Base-by-base conservation (phyloP, 2,113 vertebrate genomes). In the Triplophysa dalaica region DNA sequence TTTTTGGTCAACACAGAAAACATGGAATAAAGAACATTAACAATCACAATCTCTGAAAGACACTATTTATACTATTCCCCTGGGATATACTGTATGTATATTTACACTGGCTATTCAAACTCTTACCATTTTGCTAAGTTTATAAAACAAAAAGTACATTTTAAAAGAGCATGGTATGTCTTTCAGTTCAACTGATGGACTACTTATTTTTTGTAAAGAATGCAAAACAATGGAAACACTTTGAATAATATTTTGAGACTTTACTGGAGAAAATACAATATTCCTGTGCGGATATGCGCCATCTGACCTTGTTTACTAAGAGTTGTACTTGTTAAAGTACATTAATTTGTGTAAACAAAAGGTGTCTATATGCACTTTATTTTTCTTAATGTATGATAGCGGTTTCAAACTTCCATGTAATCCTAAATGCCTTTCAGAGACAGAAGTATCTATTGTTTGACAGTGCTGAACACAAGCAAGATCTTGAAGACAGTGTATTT, bases 301-400 rank as follows among this genome's bases (percentile, higher is more conserved):
- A 83, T 74, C 69, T 78, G 65, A 81, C 68, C 80, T 86, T 84
- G 87, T 88, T 89, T 87, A 87, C 85, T 82, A 74, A 82, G 79
- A 86, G 69, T 70, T 84, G 81, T 78, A 82, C 79, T 75, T 86
- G 80, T 86, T 75, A 70, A 84, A 86, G 80, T 85, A 82, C 79
- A 76, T 75, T 81, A 72, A 76, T 85, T 84, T 82, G 66, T 84
- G 79, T 81, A 85, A 79, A 84, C 61, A 67, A 79, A 85, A 83
- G 82, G 83, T 87, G 85, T 87, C 86, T 41, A 88, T 84, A 87
- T 87, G 88, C 87, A 88, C 88, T 89, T 87, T 86, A 86, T 81
- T 86, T 78, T 82, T 86, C 61, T 77, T 83, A 84, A 65, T 61
- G 65, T 85, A 72, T 60, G 74, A 69, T 70, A 77, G 82, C 63